Evolutionary conservation across 2,888 invertebrate species (phyloP), one percentile per base, ranked within the genome.

Genomic region (Lysandra coridon): DNA sequence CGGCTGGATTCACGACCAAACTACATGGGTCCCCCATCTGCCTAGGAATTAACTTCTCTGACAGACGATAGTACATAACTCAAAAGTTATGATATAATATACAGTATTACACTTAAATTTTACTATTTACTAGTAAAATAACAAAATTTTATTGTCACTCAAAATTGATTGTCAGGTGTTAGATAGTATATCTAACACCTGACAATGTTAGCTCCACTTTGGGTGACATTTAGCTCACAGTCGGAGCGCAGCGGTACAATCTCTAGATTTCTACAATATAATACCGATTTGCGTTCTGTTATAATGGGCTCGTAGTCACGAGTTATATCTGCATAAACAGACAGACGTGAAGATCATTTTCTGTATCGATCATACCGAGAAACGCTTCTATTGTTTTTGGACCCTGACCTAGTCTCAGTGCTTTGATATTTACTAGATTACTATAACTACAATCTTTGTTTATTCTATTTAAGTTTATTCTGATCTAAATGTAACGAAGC

Each of bases 301-400:
- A 78, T 64, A 78, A 83, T 80, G 81, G 80, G 79, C 79, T 80
- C 73, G 79, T 37, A 83, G 83, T 84, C 83, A 83, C 83, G 83
- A 84, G 80, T 81, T 81, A 80, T 81, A 82, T 83, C 83, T 83
- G 81, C 82, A 83, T 83, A 83, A 80, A 82, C 83, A 79, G 79
- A 81, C 79, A 62, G 80, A 82, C 82, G 81, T 81, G 82, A 80
- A 75, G 69, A 78, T 79, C 80, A 79, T 80, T 80, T 79, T 78
- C 74, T 80, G 79, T 73, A 80, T 82, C 82, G 79, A 82, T 82
- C 78, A 76, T 80, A 80, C 37, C 77, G 80, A 80, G 75, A 79
- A 78, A 44, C 57, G 12, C 49, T 64, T 78, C 30, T 74, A 78
- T 57, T 57, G 40, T 74, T 60, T 64, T 76, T 49, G 64, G 14